A percentile compares a stretch with the other conserved stretches of the same genome.
phyloP scores from a whole-genome alignment of 2,797 vertebrate species.

The Falco berigora region DNA sequence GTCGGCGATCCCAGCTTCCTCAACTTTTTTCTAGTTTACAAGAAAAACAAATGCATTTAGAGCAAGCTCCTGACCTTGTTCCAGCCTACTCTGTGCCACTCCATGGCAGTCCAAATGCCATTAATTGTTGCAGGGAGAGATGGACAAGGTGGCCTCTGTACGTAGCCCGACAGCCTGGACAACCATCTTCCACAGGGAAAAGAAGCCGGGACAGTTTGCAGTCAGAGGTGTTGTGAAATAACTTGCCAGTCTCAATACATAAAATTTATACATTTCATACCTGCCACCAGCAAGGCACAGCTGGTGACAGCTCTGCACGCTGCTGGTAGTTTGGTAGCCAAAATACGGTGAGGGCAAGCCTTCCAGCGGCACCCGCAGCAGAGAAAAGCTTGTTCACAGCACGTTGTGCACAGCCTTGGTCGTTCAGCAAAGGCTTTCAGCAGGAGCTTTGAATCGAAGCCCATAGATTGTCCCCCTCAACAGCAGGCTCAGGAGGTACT shows the following conservation, averaged over 20 bases:
- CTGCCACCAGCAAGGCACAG: rapidly evolving
- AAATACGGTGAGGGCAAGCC: background rate
- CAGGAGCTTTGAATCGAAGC: background rate
- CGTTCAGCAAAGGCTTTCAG: background rate
- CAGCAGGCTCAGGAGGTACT: background rate
- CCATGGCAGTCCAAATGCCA: background rate
- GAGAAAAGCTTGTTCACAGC: background rate
- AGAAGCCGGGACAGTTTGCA: background rate
- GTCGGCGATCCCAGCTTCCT: background rate
- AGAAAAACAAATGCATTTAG: background rate
- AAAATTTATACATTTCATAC: background rate
- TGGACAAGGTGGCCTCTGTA: background rate
- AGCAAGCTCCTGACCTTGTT: background rate
- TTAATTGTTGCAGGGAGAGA: background rate
- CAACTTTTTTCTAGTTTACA: background rate
- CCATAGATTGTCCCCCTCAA: background rate
- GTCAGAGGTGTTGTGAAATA: background rate
- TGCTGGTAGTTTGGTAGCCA: background rate
- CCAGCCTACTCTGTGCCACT: background rate
- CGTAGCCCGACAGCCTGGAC: background rate
- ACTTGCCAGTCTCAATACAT: background rate
- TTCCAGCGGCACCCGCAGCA: background rate
- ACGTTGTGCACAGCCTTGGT: rapidly evolving
- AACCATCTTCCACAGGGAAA: background rate
- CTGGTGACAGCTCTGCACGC: background rate